Evolutionary conservation across 2,113 vertebrate species (phyloP).

Genomic region (Lucifuga dentata): DNA sequence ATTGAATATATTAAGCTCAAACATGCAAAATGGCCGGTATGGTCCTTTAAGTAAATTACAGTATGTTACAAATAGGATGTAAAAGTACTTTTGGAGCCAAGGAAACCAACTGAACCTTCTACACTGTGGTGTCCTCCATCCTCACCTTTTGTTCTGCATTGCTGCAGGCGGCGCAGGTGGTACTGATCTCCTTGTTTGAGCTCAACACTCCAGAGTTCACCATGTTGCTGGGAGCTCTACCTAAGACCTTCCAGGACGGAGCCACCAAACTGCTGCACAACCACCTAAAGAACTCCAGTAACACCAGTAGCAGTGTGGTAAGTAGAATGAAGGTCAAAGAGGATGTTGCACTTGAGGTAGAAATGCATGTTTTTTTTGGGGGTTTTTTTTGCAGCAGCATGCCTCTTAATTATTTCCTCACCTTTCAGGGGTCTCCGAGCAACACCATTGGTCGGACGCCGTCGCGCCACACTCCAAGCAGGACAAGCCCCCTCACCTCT

Average conservation of each 20-base stretch:
- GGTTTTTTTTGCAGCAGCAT: too few relatives aligned
- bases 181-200: slow-evolving; percentile 97
- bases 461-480: slow-evolving; percentile 91
- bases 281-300: slow-evolving; percentile 98
- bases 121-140: neutral
- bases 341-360: too few relatives aligned
- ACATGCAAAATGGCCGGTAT: too few relatives aligned
- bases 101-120: neutral
- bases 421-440: slow-evolving; percentile 92
- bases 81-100: slow-evolving; percentile 21
- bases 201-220: slow-evolving; percentile 99
- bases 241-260: slow-evolving; percentile 99
- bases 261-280: slow-evolving; percentile 98
- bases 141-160: slow-evolving; percentile 10
- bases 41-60: too few relatives aligned
- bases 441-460: slow-evolving; percentile 94
- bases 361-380: too few relatives aligned
- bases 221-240: slow-evolving; percentile 98
- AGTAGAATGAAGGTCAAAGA: slow-evolving; percentile 48
- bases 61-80: neutral
- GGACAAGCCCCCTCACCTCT: slow-evolving; percentile 95
- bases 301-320: slow-evolving; percentile 89
- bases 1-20: too few relatives aligned
- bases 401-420: slow-evolving; percentile 14
- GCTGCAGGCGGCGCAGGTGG: slow-evolving; percentile 93